Base-by-base conservation (phyloP, 2,113 vertebrate genomes). In the Onychostruthus taczanowskii region DNA sequence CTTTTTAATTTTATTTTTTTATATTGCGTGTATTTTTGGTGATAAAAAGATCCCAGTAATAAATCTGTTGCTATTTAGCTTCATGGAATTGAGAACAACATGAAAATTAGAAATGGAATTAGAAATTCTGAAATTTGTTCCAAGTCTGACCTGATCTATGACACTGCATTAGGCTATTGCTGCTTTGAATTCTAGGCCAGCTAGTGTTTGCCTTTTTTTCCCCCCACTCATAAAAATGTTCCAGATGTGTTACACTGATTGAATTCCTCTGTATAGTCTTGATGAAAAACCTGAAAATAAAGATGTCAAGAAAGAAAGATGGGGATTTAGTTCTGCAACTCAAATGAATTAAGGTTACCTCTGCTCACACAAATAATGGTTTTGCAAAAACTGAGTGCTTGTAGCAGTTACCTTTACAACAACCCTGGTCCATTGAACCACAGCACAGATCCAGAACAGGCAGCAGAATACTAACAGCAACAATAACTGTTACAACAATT, bases 401-500 rank as follows among this genome's bases (percentile, higher is more conserved):
- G 50, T 52, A 66, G 82, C 82, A 81, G 64, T 82, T 92, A 94
- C 50, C 56, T 93, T 64, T 87, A 56, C 61, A 92, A 64, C 22
- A 89, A 21, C 44, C n/a, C 80, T 84, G 83, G 87, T 82, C 89
- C 80, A n/a, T 26, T 81, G 93, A 64, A 93, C 55, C 47, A 81
- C 63, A 80, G 87, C 86, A 95, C 87, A 91, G 93, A 94, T 94
- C 87, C 95, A 96, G 93, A 93, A 84, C 63, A 94, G 90, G 82
- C 75, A 95, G 78, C 47, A 75, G 95, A 93, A 88, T 61, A 61
- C 21, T 63, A 84, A 83, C 47, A 81, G 69, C 93, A 87, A 62
- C 59, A 77, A 35, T 37, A 85, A 80, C 53, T 86, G 64, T 84
- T 84, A 76, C 64, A 92, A 74, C 68, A 93, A 70, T 63, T 64